Evolutionary conservation across 2,113 vertebrate species (phyloP).

Genomic region (Pogona vitticeps): DNA sequence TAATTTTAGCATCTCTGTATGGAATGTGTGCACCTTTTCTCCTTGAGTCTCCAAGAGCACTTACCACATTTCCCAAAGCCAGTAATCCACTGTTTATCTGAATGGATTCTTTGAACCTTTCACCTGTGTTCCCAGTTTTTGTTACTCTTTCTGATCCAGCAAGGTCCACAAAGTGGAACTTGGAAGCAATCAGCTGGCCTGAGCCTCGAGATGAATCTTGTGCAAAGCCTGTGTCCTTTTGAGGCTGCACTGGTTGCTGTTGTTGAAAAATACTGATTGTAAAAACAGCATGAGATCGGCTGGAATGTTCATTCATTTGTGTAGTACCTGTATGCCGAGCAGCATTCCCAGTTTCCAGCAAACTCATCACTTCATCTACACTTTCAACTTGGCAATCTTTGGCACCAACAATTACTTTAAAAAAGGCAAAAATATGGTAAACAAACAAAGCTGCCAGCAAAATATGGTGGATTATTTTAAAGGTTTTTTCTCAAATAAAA

Average conservation of each 20-base stretch:
- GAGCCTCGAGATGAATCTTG: conserved; percentile 60
- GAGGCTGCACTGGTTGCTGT: conserved; percentile 52
- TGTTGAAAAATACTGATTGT: conserved; percentile 84
- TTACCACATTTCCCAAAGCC: conserved; percentile 90
- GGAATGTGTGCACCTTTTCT: conserved; percentile 83
- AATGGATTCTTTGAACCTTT: conserved; percentile 87
- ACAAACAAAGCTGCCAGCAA: not conserved
- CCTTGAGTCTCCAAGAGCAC: conserved; percentile 84
- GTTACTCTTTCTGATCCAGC: conserved; percentile 88
- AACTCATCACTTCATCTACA: conserved; percentile 83
- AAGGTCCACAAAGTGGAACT: conserved; percentile 92
- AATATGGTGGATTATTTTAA: not conserved
- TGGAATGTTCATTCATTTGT: conserved; percentile 88
- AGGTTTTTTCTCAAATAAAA: not conserved
- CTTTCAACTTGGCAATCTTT: conserved; percentile 83
- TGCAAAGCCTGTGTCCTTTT: conserved; percentile 39
- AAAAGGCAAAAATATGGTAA: conserved; percentile 17
- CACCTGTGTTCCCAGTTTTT: conserved; percentile 86
- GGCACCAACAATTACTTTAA: conserved; percentile 86
- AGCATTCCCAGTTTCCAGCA: conserved; percentile 82
- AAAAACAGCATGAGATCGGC: conserved; percentile 90
- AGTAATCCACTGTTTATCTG: conserved; percentile 89
- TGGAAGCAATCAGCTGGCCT: conserved; percentile 74
- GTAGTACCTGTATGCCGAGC: conserved; percentile 84
- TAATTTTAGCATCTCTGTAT: conserved; percentile 91